Percentiles rank a stretch among this genome's conserved stretches.
These are phyloP conservation scores for Corbicula japonica DNA, from an alignment of 2,888 invertebrate species.

Conservation along the genomic window DNA sequence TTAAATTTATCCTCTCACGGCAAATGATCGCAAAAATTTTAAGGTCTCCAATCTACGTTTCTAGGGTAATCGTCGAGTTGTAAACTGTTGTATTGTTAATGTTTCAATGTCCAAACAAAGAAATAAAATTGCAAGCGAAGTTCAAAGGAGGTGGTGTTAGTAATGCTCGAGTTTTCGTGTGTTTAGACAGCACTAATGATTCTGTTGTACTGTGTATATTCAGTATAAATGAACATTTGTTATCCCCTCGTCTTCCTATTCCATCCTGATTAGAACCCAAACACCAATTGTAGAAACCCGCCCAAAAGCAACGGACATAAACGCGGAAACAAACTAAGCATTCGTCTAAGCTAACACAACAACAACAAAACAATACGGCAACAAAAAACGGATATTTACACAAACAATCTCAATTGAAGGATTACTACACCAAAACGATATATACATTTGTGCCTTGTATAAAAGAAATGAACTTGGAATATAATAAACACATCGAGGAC, in stretches of 20 bases:
- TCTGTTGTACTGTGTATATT: slow-evolving; percentile 59
- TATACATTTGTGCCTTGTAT: no score
- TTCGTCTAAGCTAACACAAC: no score
- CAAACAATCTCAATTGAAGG: no score
- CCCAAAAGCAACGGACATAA: no score
- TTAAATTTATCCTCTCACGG: slow-evolving; percentile 51
- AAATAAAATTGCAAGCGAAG: slow-evolving; percentile 5
- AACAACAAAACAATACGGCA: no score
- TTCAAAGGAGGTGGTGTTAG: slow-evolving; percentile 23
- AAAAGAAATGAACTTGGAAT: no score
- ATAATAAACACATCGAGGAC: no score
- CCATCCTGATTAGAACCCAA: slow-evolving; percentile 26
- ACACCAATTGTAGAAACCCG: slow-evolving; percentile 31
- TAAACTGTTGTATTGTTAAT: slow-evolving; percentile 33
- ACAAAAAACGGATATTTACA: no score
- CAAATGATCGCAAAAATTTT: slow-evolving; percentile 58
- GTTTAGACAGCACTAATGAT: slow-evolving; percentile 43
- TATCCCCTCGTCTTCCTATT: slow-evolving; percentile 33
- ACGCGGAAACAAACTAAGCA: no score
- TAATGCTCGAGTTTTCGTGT: slow-evolving; percentile 23
- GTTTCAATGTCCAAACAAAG: slow-evolving; percentile 16
- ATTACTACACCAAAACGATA: no score
- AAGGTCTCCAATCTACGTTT: slow-evolving; percentile 32
- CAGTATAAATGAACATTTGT: slow-evolving; percentile 54
- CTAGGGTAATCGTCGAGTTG: slow-evolving; percentile 33